These are phyloP conservation scores for Pelochelys cantorii DNA, from an alignment of 2,797 vertebrate species.

Conservation along the genomic window DNA sequence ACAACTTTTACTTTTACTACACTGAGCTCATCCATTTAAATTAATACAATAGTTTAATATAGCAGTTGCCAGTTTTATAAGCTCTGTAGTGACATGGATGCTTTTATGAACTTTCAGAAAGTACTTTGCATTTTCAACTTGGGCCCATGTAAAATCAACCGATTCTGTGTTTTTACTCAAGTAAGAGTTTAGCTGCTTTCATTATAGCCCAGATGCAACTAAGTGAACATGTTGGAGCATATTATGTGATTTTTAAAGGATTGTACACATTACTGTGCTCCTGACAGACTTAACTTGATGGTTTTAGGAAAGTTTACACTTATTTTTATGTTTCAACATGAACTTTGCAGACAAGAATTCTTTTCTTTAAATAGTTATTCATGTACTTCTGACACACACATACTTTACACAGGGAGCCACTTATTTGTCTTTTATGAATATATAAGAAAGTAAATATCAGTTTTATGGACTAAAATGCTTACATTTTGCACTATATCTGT, in stretches of 20 bases:
- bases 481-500: background rate
- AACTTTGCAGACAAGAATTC: background rate
- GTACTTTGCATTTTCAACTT: background rate
- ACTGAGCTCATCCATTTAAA: background rate
- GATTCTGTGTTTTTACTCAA: background rate
- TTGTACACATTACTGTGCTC: background rate
- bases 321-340: background rate
- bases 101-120: background rate
- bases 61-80: background rate
- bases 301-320: background rate
- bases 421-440: background rate
- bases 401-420: background rate
- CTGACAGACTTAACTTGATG: background rate
- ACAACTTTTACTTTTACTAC: background rate
- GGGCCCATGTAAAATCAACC: background rate
- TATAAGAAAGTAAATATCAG: background rate
- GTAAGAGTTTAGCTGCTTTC: background rate
- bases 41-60: background rate
- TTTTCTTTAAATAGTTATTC: background rate
- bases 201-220: background rate
- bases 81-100: background rate
- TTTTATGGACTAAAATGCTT: background rate
- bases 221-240: background rate
- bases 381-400: background rate
- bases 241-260: background rate